phyloP scores from a whole-genome alignment of 2,797 vertebrate species.

The Oryzias sinensis region DNA sequence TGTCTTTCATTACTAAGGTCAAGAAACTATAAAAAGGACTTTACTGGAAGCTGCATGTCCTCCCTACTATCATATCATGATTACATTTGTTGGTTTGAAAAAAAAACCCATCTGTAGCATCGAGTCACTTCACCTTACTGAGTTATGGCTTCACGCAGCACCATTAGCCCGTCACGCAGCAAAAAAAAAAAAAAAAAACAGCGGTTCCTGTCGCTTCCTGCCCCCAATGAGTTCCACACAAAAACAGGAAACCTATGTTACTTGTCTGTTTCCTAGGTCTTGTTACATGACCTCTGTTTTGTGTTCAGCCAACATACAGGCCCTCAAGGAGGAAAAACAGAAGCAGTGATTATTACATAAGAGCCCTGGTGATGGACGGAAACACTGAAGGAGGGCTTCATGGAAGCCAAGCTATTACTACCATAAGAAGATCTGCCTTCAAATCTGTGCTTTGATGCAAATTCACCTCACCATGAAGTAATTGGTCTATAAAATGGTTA shows the following conservation, averaged over 20 bases:
- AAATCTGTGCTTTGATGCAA: conserved; percentile 38
- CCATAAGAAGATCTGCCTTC: conserved; percentile 6
- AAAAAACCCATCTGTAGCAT: conserved; percentile 3
- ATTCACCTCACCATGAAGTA: conserved; percentile 32
- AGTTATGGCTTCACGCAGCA: conserved; percentile 17
- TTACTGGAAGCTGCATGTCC: conserved; percentile 23
- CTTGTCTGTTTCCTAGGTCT: conserved; percentile 61
- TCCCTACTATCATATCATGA: conserved; percentile 32
- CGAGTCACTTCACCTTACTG: conserved; percentile 33
- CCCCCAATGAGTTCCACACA: conserved; percentile 52
- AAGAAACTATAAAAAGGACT: conserved; percentile 28
- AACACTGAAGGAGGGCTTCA: conserved; percentile 16
- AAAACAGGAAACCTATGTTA: conserved; percentile 73
- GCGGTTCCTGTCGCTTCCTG: conserved; percentile 68
- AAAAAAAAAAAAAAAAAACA: conserved; percentile 18
- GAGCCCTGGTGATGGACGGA: conserved; percentile 38
- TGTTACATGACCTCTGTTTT: conserved; percentile 41
- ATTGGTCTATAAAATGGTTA: conserved; percentile 49
- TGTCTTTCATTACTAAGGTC: conserved; percentile 2
- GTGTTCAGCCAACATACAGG: conserved; percentile 30
- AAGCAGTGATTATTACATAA: conserved; percentile 62
- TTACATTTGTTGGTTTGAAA: conserved; percentile 48
- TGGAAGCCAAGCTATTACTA: too few species aligned
- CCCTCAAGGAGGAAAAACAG: conserved; percentile 51
- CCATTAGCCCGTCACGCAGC: conserved; percentile 21